These are phyloP conservation scores for Beris morrisii DNA, from an alignment of 2,888 invertebrate genomes.

Conservation along the genomic window DNA sequence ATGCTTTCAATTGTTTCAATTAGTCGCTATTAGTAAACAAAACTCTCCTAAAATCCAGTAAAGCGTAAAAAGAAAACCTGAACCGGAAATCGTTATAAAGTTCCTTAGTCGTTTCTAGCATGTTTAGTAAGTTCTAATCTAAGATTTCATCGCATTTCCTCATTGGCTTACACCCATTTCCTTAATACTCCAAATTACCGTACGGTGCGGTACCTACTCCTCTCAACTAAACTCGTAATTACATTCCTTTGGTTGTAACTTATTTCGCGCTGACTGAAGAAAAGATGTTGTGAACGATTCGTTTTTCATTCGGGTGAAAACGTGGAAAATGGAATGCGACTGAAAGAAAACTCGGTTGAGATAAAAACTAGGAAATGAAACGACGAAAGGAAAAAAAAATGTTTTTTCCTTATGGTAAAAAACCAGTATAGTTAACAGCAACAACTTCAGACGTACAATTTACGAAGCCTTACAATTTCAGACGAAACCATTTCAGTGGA, in stretches of 20 bases:
- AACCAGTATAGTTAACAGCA: too few species aligned
- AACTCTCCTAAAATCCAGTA: background rate
- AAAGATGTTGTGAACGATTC: constrained; percentile 14
- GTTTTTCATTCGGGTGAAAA: too few species aligned
- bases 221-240: constrained; percentile 10
- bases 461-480: too few species aligned
- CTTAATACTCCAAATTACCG: background rate
- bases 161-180: constrained; percentile 18
- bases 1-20: too few species aligned
- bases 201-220: background rate
- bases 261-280: constrained; percentile 18
- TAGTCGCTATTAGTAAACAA: too few species aligned
- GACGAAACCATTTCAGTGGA: too few species aligned
- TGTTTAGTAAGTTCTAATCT: constrained; percentile 19
- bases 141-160: constrained; percentile 25
- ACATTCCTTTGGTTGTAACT: constrained; percentile 14
- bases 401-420: too few species aligned
- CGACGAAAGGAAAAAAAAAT: too few species aligned
- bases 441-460: too few species aligned
- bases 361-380: too few species aligned
- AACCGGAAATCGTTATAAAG: background rate
- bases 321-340: too few species aligned
- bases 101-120: background rate
- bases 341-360: too few species aligned
- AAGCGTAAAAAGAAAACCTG: constrained; percentile 4